A percentile compares a stretch with the other conserved stretches of the same genome.
Evolutionary conservation across 2,888 invertebrate species (phyloP).

Genomic region (Aspidiotus rigidus): DNA sequence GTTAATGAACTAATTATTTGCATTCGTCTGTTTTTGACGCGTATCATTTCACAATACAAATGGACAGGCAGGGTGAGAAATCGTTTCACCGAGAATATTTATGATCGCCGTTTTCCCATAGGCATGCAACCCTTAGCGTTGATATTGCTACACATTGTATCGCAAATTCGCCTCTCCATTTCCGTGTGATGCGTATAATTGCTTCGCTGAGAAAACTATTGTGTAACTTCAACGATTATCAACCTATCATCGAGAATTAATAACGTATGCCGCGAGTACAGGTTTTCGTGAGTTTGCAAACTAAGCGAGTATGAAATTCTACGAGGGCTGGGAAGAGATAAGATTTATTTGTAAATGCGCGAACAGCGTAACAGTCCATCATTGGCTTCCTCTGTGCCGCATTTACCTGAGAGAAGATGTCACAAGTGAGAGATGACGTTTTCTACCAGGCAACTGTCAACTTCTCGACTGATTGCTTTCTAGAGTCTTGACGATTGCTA

Average conservation of each 20-base stretch:
- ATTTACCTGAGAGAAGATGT: no score
- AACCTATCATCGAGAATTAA: conserved; percentile 1
- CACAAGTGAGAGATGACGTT: no score
- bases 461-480: no score
- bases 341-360: no score
- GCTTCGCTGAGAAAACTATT: conserved; percentile 2
- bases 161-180: neutral
- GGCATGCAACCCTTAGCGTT: neutral
- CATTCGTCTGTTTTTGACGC: conserved; percentile 33
- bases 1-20: conserved; percentile 33
- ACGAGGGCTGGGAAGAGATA: no score
- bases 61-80: conserved; percentile 20
- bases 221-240: conserved; percentile 1
- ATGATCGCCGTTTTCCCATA: neutral
- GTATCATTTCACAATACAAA: conserved; percentile 28
- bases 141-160: neutral
- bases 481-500: no score
- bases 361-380: no score
- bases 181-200: neutral
- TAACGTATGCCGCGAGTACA: neutral
- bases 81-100: neutral
- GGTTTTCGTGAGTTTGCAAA: no score
- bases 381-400: no score
- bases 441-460: no score
- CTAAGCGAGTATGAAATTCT: no score